Base-by-base conservation (phyloP, 2,797 vertebrate species). In the Hypotaenidia philippensis region DNA sequence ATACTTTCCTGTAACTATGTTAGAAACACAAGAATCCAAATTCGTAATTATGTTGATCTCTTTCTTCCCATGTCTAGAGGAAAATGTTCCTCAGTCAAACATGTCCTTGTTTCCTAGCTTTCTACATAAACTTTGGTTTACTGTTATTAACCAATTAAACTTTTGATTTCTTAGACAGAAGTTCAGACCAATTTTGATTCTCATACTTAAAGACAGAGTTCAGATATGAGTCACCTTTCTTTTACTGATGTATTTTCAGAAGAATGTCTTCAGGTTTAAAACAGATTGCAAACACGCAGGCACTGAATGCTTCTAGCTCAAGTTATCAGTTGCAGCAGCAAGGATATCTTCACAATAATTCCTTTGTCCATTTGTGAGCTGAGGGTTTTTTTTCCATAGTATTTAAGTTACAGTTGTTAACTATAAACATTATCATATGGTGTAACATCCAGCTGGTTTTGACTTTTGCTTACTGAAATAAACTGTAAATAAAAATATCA, bases 351-450 rank as follows among this genome's bases (percentile, higher is more conserved):
- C 20, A 31, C 17, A 68, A 10, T 59, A 69, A 74, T 57, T 68
- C 13, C 7, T 82, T 75, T 68, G 14, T 57, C 5, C 7, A 32
- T 38, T 72, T 72, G 13, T 20, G 9, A 56, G 10, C 66, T 69
- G 5, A 0, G 18, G 41, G 41, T 18, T 0, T 8, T 32, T 53
- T 18, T 18, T 29, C 5, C 5, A 4, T 13, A 47, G 13, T 29
- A 38, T 80, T 50, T 47, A 47, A 45, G 4, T 64, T 68, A 87
- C 82, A 2, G 21, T 56, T 75, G n/a, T 38, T 49, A 61, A 16
- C 32, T 19, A 17, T 59, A 31, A 59, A 47, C 2, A 63, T 47
- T 86, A 70, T 20, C 13, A 49, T 10, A 29, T 0, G 0, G 1
- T 32, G 4, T 50, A 32, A 6, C 6, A 31, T 56, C 56, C 32